Conservation (phyloP, 1,140 invertebrate genomes). For the Neuroterus valhalla region DNA sequence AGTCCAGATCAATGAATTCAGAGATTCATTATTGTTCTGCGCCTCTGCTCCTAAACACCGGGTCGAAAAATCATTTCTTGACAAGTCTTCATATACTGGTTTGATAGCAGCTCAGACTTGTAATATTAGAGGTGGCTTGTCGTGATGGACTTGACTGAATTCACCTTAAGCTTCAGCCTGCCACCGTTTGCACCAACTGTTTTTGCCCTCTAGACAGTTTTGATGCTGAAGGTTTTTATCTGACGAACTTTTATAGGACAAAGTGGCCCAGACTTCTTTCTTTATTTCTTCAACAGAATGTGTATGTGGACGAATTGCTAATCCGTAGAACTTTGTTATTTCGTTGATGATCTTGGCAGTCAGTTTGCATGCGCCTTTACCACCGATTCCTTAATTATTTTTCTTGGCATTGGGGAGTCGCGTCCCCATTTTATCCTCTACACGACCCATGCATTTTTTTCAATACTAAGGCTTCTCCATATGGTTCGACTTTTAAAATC, state of each 20-base stretch:
- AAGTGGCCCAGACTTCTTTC: slow-evolving; percentile 32
- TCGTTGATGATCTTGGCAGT: slow-evolving; percentile 21
- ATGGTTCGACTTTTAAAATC: background rate
- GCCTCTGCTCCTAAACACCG: slow-evolving; percentile 45
- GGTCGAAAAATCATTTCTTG: slow-evolving; percentile 40
- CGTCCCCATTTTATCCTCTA: slow-evolving; percentile 52
- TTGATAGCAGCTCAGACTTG: slow-evolving; percentile 37
- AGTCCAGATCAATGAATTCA: slow-evolving; percentile 32
- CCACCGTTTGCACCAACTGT: slow-evolving; percentile 55
- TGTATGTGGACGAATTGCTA: slow-evolving; percentile 25
- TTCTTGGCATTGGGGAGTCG: slow-evolving; percentile 41
- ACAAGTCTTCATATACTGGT: slow-evolving; percentile 46
- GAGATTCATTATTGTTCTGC: slow-evolving; percentile 35
- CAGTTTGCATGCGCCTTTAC: slow-evolving; percentile 26
- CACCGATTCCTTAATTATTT: slow-evolving; percentile 27
- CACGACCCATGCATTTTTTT: slow-evolving; percentile 52
- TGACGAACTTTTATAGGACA: slow-evolving; percentile 22
- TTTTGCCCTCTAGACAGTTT: slow-evolving; percentile 37
- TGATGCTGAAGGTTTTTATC: slow-evolving; percentile 31
- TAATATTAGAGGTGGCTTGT: slow-evolving; percentile 33
- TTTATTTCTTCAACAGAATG: slow-evolving; percentile 27
- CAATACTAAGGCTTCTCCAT: slow-evolving; percentile 29
- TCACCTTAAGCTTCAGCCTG: slow-evolving; percentile 34
- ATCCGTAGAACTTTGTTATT: slow-evolving; percentile 27
- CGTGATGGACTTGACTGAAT: slow-evolving; percentile 15